These are phyloP conservation scores for Condylostylus longicornis DNA, from an alignment of 1,140 invertebrate species.

Conservation along the genomic window DNA sequence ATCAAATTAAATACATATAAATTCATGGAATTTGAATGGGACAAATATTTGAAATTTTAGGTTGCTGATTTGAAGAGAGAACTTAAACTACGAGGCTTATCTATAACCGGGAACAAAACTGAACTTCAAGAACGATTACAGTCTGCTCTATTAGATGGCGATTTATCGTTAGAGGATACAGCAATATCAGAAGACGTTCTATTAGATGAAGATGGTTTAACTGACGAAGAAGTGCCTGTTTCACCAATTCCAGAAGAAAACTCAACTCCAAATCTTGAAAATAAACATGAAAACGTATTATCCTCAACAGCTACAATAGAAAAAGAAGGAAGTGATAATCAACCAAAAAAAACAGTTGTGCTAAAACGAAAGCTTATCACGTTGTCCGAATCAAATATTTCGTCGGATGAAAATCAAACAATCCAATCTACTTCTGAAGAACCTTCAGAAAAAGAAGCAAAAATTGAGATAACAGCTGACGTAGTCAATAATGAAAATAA, in stretches of 20 bases:
- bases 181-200: conserved; percentile 31
- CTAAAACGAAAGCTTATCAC: conserved; percentile 53
- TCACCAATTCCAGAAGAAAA: conserved; percentile 17
- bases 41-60: conserved; percentile 24
- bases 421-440: conserved; percentile 3
- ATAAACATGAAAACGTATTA: conserved; percentile 25
- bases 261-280: no score
- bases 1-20: background rate
- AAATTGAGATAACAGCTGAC: background rate
- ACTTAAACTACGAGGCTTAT: conserved; percentile 57
- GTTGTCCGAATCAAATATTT: no score
- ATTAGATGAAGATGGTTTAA: conserved; percentile 12
- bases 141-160: conserved; percentile 41
- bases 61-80: conserved; percentile 66
- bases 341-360: conserved; percentile 42
- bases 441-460: conserved; percentile 4
- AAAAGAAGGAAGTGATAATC: background rate
- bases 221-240: conserved; percentile 16
- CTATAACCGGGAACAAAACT: conserved; percentile 61
- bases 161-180: conserved; percentile 33
- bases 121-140: conserved; percentile 62
- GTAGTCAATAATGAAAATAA: conserved; percentile 8
- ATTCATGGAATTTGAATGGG: background rate
- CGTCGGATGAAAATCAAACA: conserved; percentile 2
- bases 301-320: conserved; percentile 8